Evolutionary conservation across 1,140 invertebrate genomes (phyloP).

Genomic region (Carposina sasakii): DNA sequence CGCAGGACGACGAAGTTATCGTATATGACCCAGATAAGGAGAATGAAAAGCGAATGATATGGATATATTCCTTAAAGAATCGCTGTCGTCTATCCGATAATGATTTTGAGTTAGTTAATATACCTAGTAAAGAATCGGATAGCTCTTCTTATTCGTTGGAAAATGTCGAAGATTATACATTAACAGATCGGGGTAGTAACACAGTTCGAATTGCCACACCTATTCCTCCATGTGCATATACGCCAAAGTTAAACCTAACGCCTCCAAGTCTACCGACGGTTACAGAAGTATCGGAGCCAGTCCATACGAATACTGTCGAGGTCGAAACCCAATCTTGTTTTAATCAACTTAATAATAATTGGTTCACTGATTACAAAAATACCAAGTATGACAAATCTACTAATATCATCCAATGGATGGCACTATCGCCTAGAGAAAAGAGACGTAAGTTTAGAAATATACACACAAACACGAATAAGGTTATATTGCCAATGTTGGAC

Average conservation of each 20-base stretch:
- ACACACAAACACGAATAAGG: not conserved
- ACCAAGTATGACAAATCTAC: constrained; percentile 13
- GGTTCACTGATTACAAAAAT: constrained; percentile 14
- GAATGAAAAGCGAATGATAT: constrained; percentile 33
- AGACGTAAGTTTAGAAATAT: constrained; percentile 11
- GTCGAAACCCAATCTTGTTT: not conserved
- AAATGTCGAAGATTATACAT: constrained; percentile 23
- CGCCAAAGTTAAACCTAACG: constrained; percentile 41
- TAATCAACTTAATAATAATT: constrained; percentile 29
- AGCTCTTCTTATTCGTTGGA: constrained; percentile 29
- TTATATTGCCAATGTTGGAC: not conserved
- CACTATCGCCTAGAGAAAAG: constrained; percentile 31
- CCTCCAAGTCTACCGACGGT: constrained; percentile 45
- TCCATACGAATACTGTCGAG: constrained; percentile 11
- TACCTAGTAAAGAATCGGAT: constrained; percentile 23
- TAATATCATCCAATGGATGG: constrained; percentile 31
- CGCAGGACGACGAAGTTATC: constrained; percentile 19
- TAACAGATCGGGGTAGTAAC: no score
- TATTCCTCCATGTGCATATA: constrained; percentile 28
- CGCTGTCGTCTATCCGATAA: constrained; percentile 32
- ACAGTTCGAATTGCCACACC: constrained; percentile 41
- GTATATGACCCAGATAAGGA: constrained; percentile 19
- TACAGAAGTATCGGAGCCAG: constrained; percentile 46
- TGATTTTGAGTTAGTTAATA: constrained; percentile 29
- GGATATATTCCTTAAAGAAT: constrained; percentile 53